A percentile compares a stretch with the other conserved stretches of the same genome.
These are phyloP conservation scores for Ceratosolen fusciceps DNA, from an alignment of 1,140 invertebrate genomes.

Conservation along the genomic window DNA sequence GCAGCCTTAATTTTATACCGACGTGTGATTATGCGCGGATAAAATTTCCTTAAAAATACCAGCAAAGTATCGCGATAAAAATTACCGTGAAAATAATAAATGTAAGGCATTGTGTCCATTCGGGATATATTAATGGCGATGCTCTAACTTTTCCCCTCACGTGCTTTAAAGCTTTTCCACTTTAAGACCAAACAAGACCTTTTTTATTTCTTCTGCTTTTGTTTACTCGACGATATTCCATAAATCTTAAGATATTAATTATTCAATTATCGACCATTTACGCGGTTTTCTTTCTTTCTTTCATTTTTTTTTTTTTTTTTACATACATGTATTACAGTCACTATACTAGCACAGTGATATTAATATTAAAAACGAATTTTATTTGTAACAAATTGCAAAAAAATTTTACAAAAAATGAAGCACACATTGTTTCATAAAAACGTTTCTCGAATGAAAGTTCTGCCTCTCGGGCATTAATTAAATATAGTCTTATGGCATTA, in stretches of 20 bases:
- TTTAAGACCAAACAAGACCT: background rate
- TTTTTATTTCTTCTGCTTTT: background rate
- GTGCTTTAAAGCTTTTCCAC: background rate
- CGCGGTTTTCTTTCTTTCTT: too few relatives aligned
- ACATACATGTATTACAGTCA: too few relatives aligned
- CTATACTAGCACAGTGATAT: background rate
- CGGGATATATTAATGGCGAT: background rate
- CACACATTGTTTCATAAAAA: conserved; percentile 1
- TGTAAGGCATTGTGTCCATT: background rate
- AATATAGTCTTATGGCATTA: background rate
- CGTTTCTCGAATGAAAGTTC: background rate
- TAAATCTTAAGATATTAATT: background rate
- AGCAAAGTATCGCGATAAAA: background rate
- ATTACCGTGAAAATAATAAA: conserved; percentile 12
- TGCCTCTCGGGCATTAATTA: background rate
- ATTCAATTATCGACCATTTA: background rate
- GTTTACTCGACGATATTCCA: background rate
- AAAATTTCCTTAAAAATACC: conserved; percentile 10
- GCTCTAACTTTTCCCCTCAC: background rate
- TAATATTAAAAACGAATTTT: background rate
- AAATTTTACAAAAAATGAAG: background rate
- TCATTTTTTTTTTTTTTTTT: too few relatives aligned
- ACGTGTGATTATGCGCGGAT: background rate
- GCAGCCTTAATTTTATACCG: background rate
- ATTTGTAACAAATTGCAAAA: background rate